These are phyloP conservation scores for Cosmopolites sordidus DNA, from an alignment of 2,888 invertebrate genomes.

Conservation along the genomic window DNA sequence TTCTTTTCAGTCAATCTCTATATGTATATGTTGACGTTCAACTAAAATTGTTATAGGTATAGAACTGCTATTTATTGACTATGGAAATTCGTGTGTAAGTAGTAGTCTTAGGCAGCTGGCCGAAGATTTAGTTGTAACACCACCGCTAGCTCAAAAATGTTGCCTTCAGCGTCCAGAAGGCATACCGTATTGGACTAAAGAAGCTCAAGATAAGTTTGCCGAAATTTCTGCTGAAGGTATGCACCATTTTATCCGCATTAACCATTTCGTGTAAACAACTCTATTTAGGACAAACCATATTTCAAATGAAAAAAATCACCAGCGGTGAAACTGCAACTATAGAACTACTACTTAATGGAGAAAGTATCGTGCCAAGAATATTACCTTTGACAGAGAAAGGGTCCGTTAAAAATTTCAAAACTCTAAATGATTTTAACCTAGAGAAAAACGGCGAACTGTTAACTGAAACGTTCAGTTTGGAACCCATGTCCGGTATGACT, in stretches of 20 bases:
- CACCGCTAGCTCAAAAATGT: slow-evolving; percentile 62
- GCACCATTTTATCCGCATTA: background rate
- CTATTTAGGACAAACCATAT: slow-evolving; percentile 54
- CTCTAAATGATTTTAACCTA: slow-evolving; percentile 37
- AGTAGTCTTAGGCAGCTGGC: slow-evolving; percentile 59
- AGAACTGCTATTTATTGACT: slow-evolving; percentile 65
- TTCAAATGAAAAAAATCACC: slow-evolving; percentile 54
- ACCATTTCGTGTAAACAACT: background rate
- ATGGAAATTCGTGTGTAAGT: slow-evolving; percentile 63
- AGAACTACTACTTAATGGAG: slow-evolving; percentile 57
- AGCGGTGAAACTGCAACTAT: slow-evolving; percentile 64
- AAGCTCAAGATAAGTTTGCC: slow-evolving; percentile 62
- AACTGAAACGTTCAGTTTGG: slow-evolving; percentile 25
- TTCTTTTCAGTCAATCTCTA: too few relatives aligned
- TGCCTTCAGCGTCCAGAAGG: slow-evolving; percentile 52
- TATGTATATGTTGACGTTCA: background rate
- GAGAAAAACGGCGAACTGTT: slow-evolving; percentile 29
- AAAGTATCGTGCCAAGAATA: slow-evolving; percentile 61
- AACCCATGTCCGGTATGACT: slow-evolving; percentile 33
- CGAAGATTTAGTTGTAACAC: slow-evolving; percentile 54
- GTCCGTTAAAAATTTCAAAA: slow-evolving; percentile 61
- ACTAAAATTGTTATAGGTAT: slow-evolving; percentile 32
- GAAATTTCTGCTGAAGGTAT: slow-evolving; percentile 63
- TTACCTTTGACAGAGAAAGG: slow-evolving; percentile 46
- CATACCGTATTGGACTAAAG: slow-evolving; percentile 58